A percentile compares a stretch with the other conserved stretches of the same genome.
These are phyloP conservation scores for Oryzias sinensis DNA, from an alignment of 2,797 vertebrate genomes.

Conservation along the genomic window DNA sequence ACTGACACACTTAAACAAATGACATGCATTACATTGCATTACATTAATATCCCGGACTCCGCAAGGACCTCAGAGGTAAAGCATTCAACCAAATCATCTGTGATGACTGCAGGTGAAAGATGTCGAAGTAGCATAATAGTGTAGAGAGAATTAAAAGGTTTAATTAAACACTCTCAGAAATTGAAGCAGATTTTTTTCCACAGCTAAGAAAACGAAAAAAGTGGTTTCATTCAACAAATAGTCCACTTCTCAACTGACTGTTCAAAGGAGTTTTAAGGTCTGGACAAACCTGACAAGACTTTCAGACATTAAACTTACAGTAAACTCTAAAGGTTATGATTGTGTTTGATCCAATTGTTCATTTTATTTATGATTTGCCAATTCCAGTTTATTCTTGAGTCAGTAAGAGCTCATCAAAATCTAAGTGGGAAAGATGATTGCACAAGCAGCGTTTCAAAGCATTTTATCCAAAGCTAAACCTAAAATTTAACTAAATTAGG, in stretches of 20 bases:
- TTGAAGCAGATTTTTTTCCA: background rate
- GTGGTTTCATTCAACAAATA: background rate
- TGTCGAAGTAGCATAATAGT: no score
- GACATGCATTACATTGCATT: constrained; percentile 21
- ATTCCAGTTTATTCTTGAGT: constrained; percentile 2
- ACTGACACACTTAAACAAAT: constrained; percentile 29
- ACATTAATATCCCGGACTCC: constrained; percentile 15
- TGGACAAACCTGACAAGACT: no score
- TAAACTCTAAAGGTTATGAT: background rate
- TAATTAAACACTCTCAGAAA: background rate
- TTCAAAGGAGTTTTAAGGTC: no score
- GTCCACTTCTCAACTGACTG: no score
- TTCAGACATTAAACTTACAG: background rate
- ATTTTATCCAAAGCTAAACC: background rate
- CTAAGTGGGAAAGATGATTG: background rate
- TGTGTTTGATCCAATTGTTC: background rate
- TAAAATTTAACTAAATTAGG: background rate
- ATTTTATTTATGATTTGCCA: background rate
- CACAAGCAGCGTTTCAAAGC: background rate
- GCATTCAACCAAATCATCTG: constrained; percentile 40
- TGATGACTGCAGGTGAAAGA: constrained; percentile 18
- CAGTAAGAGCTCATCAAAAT: background rate
- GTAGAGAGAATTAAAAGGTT: no score
- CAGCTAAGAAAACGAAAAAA: background rate
- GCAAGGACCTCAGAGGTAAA: constrained; percentile 22